A percentile compares a stretch with the other conserved stretches of the same genome.
These are phyloP conservation scores for Pseudomyrmex cubaensis DNA, from an alignment of 1,140 invertebrate genomes.

Conservation along the genomic window DNA sequence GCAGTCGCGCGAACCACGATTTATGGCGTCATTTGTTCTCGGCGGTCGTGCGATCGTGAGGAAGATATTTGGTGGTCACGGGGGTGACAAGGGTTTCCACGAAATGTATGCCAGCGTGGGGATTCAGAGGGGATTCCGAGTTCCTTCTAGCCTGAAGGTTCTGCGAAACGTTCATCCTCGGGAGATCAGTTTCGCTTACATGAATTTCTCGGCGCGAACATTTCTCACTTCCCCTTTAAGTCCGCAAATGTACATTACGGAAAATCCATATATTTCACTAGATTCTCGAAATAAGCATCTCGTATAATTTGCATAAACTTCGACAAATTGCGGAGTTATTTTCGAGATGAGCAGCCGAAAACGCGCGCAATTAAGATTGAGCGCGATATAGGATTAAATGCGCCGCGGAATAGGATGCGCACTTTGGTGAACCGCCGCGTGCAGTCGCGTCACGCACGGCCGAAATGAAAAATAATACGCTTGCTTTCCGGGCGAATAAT, in stretches of 20 bases:
- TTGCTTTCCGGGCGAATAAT: constrained; percentile 5
- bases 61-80: constrained; percentile 59
- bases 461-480: constrained; percentile 37
- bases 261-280: neutral
- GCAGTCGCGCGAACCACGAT: constrained; percentile 59
- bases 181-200: neutral
- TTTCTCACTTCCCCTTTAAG: neutral
- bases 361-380: constrained; percentile 21
- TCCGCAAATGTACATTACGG: neutral
- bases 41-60: constrained; percentile 53
- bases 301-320: neutral
- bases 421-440: neutral
- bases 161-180: constrained; percentile 43
- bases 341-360: neutral
- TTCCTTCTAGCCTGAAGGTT: constrained; percentile 25
- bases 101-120: constrained; percentile 57
- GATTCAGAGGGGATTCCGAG: constrained; percentile 10
- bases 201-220: neutral
- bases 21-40: constrained; percentile 64
- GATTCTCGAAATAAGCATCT: neutral
- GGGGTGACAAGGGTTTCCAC: constrained; percentile 57
- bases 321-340: neutral
- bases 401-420: neutral
- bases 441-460: neutral
- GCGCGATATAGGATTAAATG: neutral